A percentile compares a stretch with the other conserved stretches of the same genome.
Evolutionary conservation across 1,140 invertebrate species (phyloP).

Genomic region (Drosophila eugracilis): DNA sequence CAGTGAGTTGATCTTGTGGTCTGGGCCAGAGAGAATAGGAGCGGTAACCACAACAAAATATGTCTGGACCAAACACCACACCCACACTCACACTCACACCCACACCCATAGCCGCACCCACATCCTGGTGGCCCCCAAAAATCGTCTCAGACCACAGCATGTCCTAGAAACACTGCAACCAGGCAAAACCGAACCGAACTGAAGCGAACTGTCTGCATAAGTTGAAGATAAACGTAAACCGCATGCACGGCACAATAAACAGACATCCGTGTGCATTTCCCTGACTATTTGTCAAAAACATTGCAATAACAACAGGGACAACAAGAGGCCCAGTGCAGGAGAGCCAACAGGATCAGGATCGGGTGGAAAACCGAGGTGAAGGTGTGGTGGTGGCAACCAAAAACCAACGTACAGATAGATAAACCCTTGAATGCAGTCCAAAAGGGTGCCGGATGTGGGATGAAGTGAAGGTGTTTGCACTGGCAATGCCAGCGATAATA

Average conservation of each 20-base stretch:
- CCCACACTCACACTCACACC: too few species aligned
- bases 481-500: constrained; percentile 77
- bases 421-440: constrained; percentile 62
- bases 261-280: constrained; percentile 83
- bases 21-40: constrained; percentile 35
- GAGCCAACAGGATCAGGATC: constrained; percentile 5
- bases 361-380: neutral
- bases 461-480: constrained; percentile 57
- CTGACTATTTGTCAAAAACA: constrained; percentile 83
- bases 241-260: constrained; percentile 83
- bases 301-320: constrained; percentile 72
- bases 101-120: neutral
- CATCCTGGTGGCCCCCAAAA: constrained; percentile 30
- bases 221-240: constrained; percentile 83
- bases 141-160: constrained; percentile 73
- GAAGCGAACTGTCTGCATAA: constrained; percentile 75
- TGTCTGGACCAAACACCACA: constrained; percentile 72
- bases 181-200: constrained; percentile 11
- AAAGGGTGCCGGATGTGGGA: constrained; percentile 31
- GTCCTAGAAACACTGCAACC: constrained; percentile 29
- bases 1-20: constrained; percentile 61
- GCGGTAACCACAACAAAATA: constrained; percentile 72
- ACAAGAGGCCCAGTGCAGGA: constrained; percentile 11
- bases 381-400: constrained; percentile 31
- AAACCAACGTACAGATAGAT: constrained; percentile 77